A percentile compares a stretch with the other conserved stretches of the same genome.
phyloP scores from a whole-genome alignment of 2,888 invertebrate genomes.

The Ormia ochracea region DNA sequence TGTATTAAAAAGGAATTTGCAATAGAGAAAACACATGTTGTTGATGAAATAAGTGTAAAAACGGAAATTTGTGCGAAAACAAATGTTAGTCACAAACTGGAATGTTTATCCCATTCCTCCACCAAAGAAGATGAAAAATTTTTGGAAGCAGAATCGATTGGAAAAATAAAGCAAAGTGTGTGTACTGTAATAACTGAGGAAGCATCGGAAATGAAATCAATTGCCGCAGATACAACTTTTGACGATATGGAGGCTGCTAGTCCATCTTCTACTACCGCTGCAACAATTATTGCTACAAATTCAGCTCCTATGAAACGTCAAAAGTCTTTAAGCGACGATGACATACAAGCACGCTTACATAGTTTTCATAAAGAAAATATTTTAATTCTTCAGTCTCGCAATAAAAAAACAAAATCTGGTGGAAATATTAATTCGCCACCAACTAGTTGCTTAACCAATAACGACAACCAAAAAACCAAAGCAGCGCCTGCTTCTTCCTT shows the following conservation, averaged over 20 bases:
- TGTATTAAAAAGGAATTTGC: constrained; percentile 15
- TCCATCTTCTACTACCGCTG: constrained; percentile 9
- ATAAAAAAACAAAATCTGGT: constrained; percentile 74
- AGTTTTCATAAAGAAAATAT: constrained; percentile 82
- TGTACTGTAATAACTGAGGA: neutral
- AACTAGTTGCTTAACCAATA: constrained; percentile 4
- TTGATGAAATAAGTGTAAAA: constrained; percentile 7
- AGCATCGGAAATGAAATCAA: neutral
- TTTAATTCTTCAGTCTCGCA: constrained; percentile 80
- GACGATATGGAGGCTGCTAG: constrained; percentile 1
- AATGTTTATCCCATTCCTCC: neutral
- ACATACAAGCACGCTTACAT: constrained; percentile 81
- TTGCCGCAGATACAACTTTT: constrained; percentile 38
- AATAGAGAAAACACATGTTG: neutral
- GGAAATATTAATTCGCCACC: constrained; percentile 5
- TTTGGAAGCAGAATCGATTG: neutral
- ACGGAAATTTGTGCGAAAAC: neutral
- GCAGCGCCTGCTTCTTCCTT: constrained; percentile 33
- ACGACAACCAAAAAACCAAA: constrained; percentile 18
- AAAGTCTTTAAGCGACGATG: constrained; percentile 78
- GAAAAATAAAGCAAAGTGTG: neutral
- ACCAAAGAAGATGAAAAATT: neutral
- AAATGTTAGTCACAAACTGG: neutral
- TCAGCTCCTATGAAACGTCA: constrained; percentile 42
- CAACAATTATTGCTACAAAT: neutral